A percentile compares a stretch with the other conserved stretches of the same genome.
These are phyloP conservation scores for Danio tinwini DNA, from an alignment of 2,797 vertebrate genomes.

Conservation along the genomic window DNA sequence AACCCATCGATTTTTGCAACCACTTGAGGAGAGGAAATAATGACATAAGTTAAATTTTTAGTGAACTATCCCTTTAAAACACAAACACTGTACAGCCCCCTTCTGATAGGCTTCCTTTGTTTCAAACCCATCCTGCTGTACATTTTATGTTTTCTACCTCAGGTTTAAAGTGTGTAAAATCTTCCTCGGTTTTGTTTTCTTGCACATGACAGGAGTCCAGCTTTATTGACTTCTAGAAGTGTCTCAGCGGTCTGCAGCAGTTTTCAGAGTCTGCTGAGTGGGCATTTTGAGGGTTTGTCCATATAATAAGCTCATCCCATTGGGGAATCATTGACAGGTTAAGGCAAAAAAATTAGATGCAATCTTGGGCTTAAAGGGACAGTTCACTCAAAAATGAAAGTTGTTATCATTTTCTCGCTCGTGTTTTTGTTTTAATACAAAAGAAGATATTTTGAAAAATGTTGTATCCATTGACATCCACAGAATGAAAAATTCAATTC, in stretches of 20 bases:
- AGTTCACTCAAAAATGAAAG: background rate
- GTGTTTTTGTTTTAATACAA: background rate
- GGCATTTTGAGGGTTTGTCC: conserved; percentile 23
- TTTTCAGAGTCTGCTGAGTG: conserved; percentile 49
- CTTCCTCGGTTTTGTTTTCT: conserved; percentile 3
- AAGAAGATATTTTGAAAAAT: background rate
- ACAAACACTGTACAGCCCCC: conserved; percentile 21
- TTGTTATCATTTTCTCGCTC: background rate
- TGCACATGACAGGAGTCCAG: conserved; percentile 20
- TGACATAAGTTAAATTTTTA: too few relatives aligned
- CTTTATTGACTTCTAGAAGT: conserved; percentile 40
- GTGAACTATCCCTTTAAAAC: background rate
- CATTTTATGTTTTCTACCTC: conserved; percentile 72
- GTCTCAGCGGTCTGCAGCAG: conserved; percentile 51
- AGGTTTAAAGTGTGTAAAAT: conserved; percentile 61
- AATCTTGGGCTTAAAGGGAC: background rate
- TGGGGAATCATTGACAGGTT: conserved; percentile 16
- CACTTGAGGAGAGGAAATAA: too few relatives aligned
- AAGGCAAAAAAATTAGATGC: conserved; percentile 37
- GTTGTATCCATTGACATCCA: background rate
- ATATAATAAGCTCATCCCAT: conserved; percentile 41
- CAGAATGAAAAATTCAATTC: too few relatives aligned
- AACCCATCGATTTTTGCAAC: too few relatives aligned
- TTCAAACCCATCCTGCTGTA: conserved; percentile 39
- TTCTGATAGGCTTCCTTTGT: background rate